Conservation (phyloP, 2,113 vertebrate genomes). For the Salvator merianae region DNA sequence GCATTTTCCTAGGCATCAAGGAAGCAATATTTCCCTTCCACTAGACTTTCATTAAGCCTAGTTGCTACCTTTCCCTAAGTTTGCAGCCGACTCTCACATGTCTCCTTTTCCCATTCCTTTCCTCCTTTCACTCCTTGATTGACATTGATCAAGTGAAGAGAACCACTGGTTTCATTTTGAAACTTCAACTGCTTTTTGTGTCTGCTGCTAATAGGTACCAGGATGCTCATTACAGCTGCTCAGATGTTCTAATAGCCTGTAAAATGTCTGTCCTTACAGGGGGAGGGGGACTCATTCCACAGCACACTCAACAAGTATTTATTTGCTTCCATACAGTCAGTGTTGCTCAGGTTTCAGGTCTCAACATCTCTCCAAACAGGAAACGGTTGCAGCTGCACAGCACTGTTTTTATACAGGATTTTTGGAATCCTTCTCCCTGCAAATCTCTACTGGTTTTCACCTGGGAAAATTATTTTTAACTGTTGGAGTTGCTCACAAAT, state of each 20-base stretch:
- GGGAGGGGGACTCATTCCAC: not conserved
- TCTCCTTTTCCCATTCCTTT: too few species aligned
- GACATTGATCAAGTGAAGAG: constrained; percentile 23
- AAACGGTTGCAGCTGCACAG: not conserved
- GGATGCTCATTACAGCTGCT: constrained; percentile 15
- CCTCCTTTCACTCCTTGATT: not conserved
- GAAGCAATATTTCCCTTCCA: not conserved
- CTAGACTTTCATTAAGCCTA: not conserved
- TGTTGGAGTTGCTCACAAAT: constrained; percentile 1
- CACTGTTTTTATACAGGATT: not conserved
- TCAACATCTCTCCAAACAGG: not conserved
- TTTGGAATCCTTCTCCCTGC: not conserved
- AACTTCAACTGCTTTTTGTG: constrained; percentile 27
- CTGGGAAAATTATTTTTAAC: not conserved
- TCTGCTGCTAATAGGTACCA: constrained; percentile 10
- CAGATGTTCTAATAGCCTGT: constrained; percentile 33
- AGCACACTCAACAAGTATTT: not conserved
- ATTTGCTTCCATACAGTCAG: not conserved
- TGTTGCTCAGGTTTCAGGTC: not conserved
- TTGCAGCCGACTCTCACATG: constrained; percentile 13
- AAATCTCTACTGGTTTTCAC: not conserved
- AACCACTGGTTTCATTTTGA: not conserved
- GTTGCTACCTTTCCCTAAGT: not conserved
- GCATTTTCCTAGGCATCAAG: not conserved
- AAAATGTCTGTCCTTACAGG: constrained; percentile 1